Evolutionary conservation across 2,888 invertebrate genomes (phyloP).

Genomic region (Tholera decimalis): DNA sequence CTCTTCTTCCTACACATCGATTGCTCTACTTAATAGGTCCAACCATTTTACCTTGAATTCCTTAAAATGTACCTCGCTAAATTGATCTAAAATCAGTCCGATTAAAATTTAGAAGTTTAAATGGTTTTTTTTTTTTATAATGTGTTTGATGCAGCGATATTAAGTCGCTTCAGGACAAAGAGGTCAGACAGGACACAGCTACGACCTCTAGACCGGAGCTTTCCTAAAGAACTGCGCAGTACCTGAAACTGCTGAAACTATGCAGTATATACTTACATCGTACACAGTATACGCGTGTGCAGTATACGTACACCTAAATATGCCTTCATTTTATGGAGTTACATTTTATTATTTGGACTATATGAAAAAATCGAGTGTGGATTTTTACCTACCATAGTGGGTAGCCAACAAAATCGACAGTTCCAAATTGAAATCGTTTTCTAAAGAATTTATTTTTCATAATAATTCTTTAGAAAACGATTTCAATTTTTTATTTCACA

Average conservation of each 20-base stretch:
- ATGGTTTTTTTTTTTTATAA: slow-evolving; percentile 46
- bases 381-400: neutral
- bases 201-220: slow-evolving; percentile 62
- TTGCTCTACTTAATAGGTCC: neutral
- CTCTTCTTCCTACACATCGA: neutral
- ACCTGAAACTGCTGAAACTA: slow-evolving; percentile 43
- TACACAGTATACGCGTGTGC: too few species aligned
- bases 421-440: too few species aligned
- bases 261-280: slow-evolving; percentile 5
- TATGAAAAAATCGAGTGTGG: neutral
- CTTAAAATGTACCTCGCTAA: neutral
- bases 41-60: neutral
- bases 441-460: neutral
- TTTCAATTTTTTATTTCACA: slow-evolving; percentile 3
- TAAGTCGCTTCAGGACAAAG: slow-evolving; percentile 38
- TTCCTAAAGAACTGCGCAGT: slow-evolving; percentile 59
- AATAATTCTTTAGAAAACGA: slow-evolving; percentile 14
- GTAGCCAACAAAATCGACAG: neutral
- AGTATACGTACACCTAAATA: too few species aligned
- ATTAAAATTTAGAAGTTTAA: neutral
- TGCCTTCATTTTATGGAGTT: slow-evolving; percentile 5
- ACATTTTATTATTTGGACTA: neutral
- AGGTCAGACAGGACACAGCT: slow-evolving; percentile 61
- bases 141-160: slow-evolving; percentile 47
- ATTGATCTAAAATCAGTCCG: neutral